Base-by-base conservation (phyloP, 1,140 invertebrate genomes). In the Heliconius hermathena region DNA sequence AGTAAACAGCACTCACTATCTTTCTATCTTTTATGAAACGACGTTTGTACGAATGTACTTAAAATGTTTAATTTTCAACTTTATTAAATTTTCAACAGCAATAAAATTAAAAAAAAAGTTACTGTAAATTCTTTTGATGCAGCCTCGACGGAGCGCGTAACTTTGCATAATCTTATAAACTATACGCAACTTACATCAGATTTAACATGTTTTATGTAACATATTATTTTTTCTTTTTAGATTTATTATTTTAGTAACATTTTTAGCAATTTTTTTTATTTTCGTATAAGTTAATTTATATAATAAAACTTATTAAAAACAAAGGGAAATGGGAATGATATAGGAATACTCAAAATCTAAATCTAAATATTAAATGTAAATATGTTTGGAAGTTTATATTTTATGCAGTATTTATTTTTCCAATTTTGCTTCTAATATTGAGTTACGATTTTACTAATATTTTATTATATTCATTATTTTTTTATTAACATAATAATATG, bases 81-180 rank as follows among this genome's bases (percentile, higher is more conserved):
- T 52, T 20, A 20, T 60, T 9, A 60, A 22, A 60, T 60, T 60
- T 60, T 60, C 54, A 60, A 60, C 8, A 60, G 54, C n/a, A 60
- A 60, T 60, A 60, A n/a, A 22, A 2, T 22, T 20, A 1, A 13
- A 11, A 66, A 33, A 66, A 66, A 66, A 66, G 11, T 66, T 66
- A 16, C 26, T 29, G 13, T 29, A 18, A 66, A 66, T 6, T 66
- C 60, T 29, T 66, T 66, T 66, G 60, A 66, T 66, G 26, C 13
- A 66, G 60, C 60, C 11, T 66, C 60, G 22, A n/a, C 22, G 60
- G 60, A 16, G 9, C 57, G 57, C 22, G 22, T 66, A 13, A 26
- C 22, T 66, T 66, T 13, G 22, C 57, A 66, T 66, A 66, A 66
- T 66, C n/a, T 66, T 13, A 66, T 66, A 66, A 66, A 29, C 26